Evolutionary conservation across 2,888 invertebrate species (phyloP).

Genomic region (Linnaemya vulpina): DNA sequence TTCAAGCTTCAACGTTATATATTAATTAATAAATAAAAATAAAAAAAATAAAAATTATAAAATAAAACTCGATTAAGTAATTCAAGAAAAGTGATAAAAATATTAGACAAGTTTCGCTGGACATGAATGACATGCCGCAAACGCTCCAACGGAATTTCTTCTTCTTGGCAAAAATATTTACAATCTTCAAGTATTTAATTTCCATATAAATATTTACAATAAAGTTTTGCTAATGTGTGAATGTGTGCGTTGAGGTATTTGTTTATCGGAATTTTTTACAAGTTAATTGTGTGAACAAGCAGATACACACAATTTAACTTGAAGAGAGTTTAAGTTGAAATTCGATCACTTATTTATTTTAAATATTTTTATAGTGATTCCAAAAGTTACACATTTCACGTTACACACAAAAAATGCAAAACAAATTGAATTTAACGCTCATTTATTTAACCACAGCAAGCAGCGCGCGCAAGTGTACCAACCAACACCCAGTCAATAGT

Average conservation of each 20-base stretch:
- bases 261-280: background rate
- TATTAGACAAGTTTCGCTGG: slow-evolving; percentile 28
- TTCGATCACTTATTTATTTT: slow-evolving; percentile 52
- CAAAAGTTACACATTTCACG: slow-evolving; percentile 31
- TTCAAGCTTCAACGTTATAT: slow-evolving; percentile 16
- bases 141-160: background rate
- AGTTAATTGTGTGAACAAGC: background rate
- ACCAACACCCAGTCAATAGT: slow-evolving; percentile 2
- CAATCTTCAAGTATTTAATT: background rate
- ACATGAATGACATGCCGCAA: background rate
- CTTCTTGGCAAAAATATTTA: slow-evolving; percentile 8
- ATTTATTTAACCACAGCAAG: slow-evolving; percentile 8
- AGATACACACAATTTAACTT: too few relatives aligned
- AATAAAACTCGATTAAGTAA: slow-evolving; percentile 3
- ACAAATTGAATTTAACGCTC: slow-evolving; percentile 8
- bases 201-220: background rate
- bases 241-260: too few relatives aligned
- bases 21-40: slow-evolving; percentile 23
- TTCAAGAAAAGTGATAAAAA: slow-evolving; percentile 2
- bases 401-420: background rate
- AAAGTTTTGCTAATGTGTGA: background rate
- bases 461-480: background rate
- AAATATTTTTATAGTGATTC: background rate
- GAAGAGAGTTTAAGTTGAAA: slow-evolving; percentile 3
- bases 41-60: too few relatives aligned